Percentiles rank a stretch among this genome's conserved stretches.
Evolutionary conservation across 2,797 vertebrate species (phyloP).

Genomic region (Gephyroberyx darwinii): DNA sequence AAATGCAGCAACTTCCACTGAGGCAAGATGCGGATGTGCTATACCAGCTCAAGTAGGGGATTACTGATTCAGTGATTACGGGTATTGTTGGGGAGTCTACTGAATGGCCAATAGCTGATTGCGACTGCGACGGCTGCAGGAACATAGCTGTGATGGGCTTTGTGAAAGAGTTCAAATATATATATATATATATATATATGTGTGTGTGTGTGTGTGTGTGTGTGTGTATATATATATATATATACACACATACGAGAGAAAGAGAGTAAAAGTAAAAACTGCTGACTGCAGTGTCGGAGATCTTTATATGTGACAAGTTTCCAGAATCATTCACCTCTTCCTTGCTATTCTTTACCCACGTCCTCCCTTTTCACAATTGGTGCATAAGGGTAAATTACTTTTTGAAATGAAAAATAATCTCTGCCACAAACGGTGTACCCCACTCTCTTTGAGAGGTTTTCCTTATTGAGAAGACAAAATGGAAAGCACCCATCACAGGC

Average conservation of each 20-base stretch:
- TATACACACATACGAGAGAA: too few relatives aligned
- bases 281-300: conserved; percentile 64
- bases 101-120: conserved; percentile 72
- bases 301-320: conserved; percentile 63
- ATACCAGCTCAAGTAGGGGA: conserved; percentile 68
- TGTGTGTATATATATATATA: too few relatives aligned
- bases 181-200: conserved; percentile 57
- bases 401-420: conserved; percentile 69
- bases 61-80: conserved; percentile 78
- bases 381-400: conserved; percentile 60
- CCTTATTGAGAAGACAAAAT: conserved; percentile 71
- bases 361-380: conserved; percentile 35
- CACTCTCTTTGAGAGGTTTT: conserved; percentile 67
- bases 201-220: too few relatives aligned
- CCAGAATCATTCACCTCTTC: conserved; percentile 27
- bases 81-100: conserved; percentile 66
- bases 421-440: conserved; percentile 49
- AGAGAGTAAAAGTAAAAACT: conserved; percentile 52
- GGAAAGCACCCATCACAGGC: conserved; percentile 66
- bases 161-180: conserved; percentile 29
- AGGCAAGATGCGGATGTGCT: conserved; percentile 58
- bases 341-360: conserved; percentile 16
- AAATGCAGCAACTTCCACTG: conserved; percentile 62
- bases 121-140: conserved; percentile 59
- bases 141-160: conserved; percentile 67